Conservation (phyloP, 1,140 invertebrate species). For the Scaptomyza graminum region DNA sequence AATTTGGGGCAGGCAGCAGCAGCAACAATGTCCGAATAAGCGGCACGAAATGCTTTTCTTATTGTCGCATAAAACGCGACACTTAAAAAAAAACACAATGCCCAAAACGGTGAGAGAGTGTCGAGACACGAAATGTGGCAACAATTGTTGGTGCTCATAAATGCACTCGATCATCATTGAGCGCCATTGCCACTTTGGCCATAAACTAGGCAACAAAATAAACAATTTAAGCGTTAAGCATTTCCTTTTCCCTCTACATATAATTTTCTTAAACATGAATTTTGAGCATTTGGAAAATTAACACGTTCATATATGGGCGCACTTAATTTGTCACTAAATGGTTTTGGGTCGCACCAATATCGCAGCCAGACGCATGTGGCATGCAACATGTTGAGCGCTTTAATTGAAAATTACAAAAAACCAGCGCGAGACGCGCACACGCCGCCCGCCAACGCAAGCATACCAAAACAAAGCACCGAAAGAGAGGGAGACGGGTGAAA, state of each 20-base stretch:
- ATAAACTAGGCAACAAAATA: slow-evolving; percentile 68
- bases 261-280: slow-evolving; percentile 42
- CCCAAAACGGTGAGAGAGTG: too few species aligned
- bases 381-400: slow-evolving; percentile 77
- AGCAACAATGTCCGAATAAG: slow-evolving; percentile 52
- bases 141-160: slow-evolving; percentile 64
- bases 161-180: slow-evolving; percentile 68
- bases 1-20: slow-evolving; percentile 3
- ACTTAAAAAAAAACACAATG: slow-evolving; percentile 20
- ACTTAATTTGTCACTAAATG: slow-evolving; percentile 80
- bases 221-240: slow-evolving; percentile 77
- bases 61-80: slow-evolving; percentile 61
- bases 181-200: slow-evolving; percentile 30
- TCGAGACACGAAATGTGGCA: too few species aligned
- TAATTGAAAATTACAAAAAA: slow-evolving; percentile 79
- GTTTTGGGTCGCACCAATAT: slow-evolving; percentile 26
- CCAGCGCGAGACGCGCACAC: too few species aligned
- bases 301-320: slow-evolving; percentile 66
- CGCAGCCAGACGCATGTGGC: slow-evolving; percentile 45
- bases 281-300: slow-evolving; percentile 64
- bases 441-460: slow-evolving; percentile 32
- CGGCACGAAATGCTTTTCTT: slow-evolving; percentile 13
- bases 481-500: not conserved
- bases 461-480: not conserved
- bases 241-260: slow-evolving; percentile 3